Base-by-base conservation (phyloP, 2,797 vertebrate genomes). In the Okamejei kenojei region DNA sequence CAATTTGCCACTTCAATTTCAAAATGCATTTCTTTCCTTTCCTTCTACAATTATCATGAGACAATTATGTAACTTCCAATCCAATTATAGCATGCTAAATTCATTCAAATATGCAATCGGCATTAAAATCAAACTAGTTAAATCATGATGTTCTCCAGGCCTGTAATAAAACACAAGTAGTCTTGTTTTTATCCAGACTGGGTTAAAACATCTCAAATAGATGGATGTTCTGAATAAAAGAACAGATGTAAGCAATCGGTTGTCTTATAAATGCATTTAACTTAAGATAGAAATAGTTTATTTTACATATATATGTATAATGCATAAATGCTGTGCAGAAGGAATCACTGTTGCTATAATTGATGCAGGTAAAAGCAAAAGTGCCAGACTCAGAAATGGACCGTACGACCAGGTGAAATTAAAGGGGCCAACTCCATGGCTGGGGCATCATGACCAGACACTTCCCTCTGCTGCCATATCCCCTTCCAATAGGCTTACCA, bases 61-160 rank as follows among this genome's bases (percentile, higher is more conserved):
- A 68, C 84, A 88, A 88, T 88, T 88, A 68, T 68, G 65, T 65
- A 65, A 88, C 84, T 58, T 88, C n/a, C 84, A 88, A 35, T 8
- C 58, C 82, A 63, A 58, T 63, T 29, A 61, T 61, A 84, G 32
- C 82, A 86, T 23, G 84, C 63, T 68, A 88, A 88, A 68, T 88
- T 88, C 63, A 88, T 88, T 88, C 84, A 35, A 68, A 15, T 65
- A 63, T 88, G 84, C 32, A 88, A 68, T 88, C 35, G 35, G 63
- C 84, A 88, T 68, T 32, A 68, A 88, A 35, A 88, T 88, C 32
- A 68, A 35, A 68, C 84, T 35, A 63, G 63, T 35, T 68, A 35
- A 65, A 35, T 35, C 63, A 68, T 68, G 84, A 65, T 88, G 58
- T 63, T 63, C 58, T 86, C 29, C 82, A 86, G 54, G 82, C 82